A percentile compares a stretch with the other conserved stretches of the same genome.
Evolutionary conservation across 35 echinoderm and acorn worm species (phyloP).

Genomic region (Heliocidaris tuberculata): DNA sequence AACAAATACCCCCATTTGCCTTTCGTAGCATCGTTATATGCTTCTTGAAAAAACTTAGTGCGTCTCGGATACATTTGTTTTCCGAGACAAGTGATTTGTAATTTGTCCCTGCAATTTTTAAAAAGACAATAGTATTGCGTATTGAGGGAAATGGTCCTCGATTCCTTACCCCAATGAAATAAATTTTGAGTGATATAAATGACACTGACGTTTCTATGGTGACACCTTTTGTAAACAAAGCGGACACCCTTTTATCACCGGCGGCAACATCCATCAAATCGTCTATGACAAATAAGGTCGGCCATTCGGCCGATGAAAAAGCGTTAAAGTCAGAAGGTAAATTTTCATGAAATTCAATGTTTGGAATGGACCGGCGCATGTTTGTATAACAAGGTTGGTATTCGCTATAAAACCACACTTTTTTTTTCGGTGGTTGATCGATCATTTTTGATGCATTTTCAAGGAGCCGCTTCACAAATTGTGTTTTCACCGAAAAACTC

Average conservation of each 20-base stretch:
- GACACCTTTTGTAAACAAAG: background rate
- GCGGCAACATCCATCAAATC: conserved; percentile 1
- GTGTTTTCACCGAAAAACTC: background rate
- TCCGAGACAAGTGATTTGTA: background rate
- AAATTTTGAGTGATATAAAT: background rate
- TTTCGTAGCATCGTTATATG: conserved; percentile 49
- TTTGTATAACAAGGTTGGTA: background rate
- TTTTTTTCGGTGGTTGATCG: background rate
- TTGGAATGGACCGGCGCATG: background rate
- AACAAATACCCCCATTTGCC: conserved; percentile 57
- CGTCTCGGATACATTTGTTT: conserved; percentile 16
- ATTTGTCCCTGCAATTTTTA: conserved; percentile 7
- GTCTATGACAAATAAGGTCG: background rate
- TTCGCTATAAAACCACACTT: background rate
- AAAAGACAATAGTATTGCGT: conserved; percentile 7
- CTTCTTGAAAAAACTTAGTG: conserved; percentile 57
- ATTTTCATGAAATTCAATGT: conserved; percentile 15
- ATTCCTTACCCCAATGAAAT: background rate
- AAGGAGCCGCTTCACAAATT: background rate
- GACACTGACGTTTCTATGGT: background rate
- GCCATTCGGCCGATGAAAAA: background rate
- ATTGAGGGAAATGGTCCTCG: background rate
- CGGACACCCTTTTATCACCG: background rate
- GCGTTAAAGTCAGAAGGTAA: background rate
- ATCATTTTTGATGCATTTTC: background rate